Evolutionary conservation across 2,797 vertebrate species (phyloP), one percentile per base, ranked within the genome.

Genomic region (Oreortyx pictus): DNA sequence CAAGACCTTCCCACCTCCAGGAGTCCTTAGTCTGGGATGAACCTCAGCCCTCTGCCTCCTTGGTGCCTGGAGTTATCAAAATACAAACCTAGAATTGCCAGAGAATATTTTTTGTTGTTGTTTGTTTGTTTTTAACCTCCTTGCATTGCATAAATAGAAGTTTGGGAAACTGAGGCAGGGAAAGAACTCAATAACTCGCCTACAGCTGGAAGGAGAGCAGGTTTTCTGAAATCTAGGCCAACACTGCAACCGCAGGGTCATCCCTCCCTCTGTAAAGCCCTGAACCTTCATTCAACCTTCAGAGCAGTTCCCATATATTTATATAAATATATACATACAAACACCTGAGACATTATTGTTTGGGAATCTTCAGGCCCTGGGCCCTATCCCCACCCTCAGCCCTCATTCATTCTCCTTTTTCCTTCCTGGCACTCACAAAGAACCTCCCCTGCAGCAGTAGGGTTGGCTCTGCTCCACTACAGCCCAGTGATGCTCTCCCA

Each of bases 291-390:
- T 9, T 86, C 65, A 68, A 35, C 81, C 90, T 68, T 29, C 84
- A 24, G 46, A 57, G 25, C 77, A 44, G 60, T 56, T 90, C 81
- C 84, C 74, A 88, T 37, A 6, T 80, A 37, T 68, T 68, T 64
- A 13, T 80, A 61, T 76, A 64, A 39, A 79, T n/a, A 27, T 23
- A 50, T 23, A 20, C 13, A 57, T 47, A 39, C 7, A 49, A 56
- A 46, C 73, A 66, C 70, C 78, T 80, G 74, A 93, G 70, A 73
- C n/a, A 35, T 71, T 41, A 50, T 13, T 44, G 73, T 77, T 56
- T 39, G 84, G 84, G 76, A 86, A 82, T 65, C 94, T 83, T 76
- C 73, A 68, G 41, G 92, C 64, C 84, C 60, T 85, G 80, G 83
- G 68, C 67, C 29, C 46, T 72, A 46, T 68, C 87, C 84, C 87